Conservation (phyloP, 2,113 vertebrate species). For the Mustela nigripes region DNA sequence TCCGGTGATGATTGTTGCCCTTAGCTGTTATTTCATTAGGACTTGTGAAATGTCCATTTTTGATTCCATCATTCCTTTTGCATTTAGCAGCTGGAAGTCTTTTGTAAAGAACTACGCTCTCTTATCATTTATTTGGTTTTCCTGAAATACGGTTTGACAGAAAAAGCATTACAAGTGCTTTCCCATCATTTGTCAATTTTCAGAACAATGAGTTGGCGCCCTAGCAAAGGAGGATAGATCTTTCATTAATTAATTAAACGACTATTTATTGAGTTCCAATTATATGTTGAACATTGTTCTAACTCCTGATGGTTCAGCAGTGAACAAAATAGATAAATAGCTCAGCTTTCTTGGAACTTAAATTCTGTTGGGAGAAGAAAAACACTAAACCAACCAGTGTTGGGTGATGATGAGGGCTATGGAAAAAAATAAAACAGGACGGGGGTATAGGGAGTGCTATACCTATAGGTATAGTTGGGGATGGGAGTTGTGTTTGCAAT, state of each 20-base stretch:
- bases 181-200: not conserved
- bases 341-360: not conserved
- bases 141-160: slow-evolving; percentile 19
- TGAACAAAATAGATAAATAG: not conserved
- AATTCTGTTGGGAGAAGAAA: not conserved
- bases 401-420: not conserved
- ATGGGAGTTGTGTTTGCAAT: not conserved
- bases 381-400: not conserved
- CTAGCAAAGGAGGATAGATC: not conserved
- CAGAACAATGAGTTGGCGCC: not conserved
- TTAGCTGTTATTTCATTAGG: not conserved
- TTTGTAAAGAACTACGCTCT: not conserved
- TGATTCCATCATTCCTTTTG: not conserved
- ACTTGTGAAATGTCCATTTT: not conserved
- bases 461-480: no score
- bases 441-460: not conserved
- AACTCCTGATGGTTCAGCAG: not conserved
- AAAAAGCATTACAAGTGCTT: not conserved
- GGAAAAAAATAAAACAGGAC: not conserved
- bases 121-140: not conserved
- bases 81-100: not conserved
- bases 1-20: not conserved
- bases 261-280: slow-evolving; percentile 18
- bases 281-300: not conserved
- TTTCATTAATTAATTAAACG: slow-evolving; percentile 4